Conservation (phyloP, 2,113 vertebrate species). For the Chamaetylas fuelleborni region DNA sequence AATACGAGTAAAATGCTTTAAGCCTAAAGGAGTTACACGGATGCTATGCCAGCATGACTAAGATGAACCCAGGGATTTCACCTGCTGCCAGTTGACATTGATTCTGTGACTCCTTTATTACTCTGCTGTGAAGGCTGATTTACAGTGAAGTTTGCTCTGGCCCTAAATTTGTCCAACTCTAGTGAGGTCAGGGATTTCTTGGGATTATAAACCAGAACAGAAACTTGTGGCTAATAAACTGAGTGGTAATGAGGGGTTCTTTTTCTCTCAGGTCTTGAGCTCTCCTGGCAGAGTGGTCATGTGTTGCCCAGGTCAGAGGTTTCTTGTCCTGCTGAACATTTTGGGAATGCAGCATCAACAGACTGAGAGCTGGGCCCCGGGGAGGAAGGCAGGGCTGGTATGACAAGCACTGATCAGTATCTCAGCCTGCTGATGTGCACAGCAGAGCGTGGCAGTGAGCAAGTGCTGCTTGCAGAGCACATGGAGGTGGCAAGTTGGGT, state of each 20-base stretch:
- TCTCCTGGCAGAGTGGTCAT: not conserved
- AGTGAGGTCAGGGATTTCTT: not conserved
- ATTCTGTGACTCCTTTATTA: not conserved
- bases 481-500: not conserved
- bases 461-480: not conserved
- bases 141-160: not conserved
- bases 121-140: not conserved
- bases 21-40: not conserved
- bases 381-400: not conserved
- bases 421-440: not conserved
- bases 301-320: not conserved
- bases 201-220: not conserved
- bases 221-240: not conserved
- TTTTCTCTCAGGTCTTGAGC: not conserved
- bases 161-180: not conserved
- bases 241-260: not conserved
- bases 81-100: not conserved
- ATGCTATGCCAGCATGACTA: not conserved
- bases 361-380: rapidly evolving
- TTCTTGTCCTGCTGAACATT: not conserved
- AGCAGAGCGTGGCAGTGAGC: not conserved
- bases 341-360: not conserved
- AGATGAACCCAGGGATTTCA: not conserved
- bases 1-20: not conserved
- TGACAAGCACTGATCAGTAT: not conserved